Conservation (phyloP, 1,140 invertebrate species). For the Polyergus mexicanus region DNA sequence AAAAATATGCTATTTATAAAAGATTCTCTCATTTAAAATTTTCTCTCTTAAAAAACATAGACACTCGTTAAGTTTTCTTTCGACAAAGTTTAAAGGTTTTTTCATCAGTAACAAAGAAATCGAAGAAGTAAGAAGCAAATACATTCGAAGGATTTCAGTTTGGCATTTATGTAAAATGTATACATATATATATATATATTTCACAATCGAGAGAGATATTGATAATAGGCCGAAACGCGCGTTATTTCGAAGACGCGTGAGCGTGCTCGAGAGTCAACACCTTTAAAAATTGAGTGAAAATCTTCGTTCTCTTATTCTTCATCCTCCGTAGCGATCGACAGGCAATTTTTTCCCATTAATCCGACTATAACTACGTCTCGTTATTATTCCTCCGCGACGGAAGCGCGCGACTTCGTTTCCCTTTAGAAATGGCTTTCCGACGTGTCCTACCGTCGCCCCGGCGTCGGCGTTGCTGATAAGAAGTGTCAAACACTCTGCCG, state of each 20-base stretch:
- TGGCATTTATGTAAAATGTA: neutral
- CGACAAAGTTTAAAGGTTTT: too few relatives aligned
- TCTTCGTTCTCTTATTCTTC: slow-evolving; percentile 48
- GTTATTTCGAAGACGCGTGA: neutral
- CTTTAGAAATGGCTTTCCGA: slow-evolving; percentile 59
- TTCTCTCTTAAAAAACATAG: neutral
- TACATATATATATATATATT: too few relatives aligned
- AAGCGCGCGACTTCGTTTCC: slow-evolving; percentile 39
- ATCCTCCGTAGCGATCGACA: slow-evolving; percentile 55
- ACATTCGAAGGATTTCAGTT: neutral
- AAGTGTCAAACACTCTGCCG: slow-evolving; percentile 50
- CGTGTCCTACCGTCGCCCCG: slow-evolving; percentile 14
- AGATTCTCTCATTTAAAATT: neutral
- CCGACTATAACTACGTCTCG: slow-evolving; percentile 39
- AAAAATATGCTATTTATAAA: neutral
- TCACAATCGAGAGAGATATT: neutral
- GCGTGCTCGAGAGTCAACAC: slow-evolving; percentile 16
- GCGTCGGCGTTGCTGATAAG: slow-evolving; percentile 24
- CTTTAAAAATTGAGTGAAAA: slow-evolving; percentile 47
- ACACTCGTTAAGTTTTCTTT: neutral
- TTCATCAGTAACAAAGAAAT: neutral
- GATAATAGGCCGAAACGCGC: neutral
- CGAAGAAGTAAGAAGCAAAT: neutral
- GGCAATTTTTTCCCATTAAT: slow-evolving; percentile 69
- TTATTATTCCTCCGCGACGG: slow-evolving; percentile 49